phyloP scores from a whole-genome alignment of 1,140 invertebrate genomes.

The Conopomorpha cramerella region DNA sequence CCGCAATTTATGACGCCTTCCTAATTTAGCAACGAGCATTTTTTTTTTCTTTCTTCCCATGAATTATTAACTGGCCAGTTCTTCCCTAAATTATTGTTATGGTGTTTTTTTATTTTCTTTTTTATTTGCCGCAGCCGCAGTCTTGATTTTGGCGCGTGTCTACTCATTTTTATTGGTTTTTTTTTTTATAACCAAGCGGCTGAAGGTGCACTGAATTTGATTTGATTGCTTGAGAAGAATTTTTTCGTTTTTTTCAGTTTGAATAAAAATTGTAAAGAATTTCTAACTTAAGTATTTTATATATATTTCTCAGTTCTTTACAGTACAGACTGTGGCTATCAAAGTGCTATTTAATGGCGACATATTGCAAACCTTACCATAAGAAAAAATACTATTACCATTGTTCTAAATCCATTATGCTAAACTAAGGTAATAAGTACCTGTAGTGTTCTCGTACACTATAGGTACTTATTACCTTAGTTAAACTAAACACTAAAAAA shows the following conservation, averaged over 20 bases:
- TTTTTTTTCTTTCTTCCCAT: conserved; percentile 16
- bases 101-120: conserved; percentile 3
- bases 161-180: not conserved
- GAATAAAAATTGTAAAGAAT: no score
- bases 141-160: conserved; percentile 1
- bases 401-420: no score
- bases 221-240: not conserved
- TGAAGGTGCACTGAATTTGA: not conserved
- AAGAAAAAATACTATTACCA: no score
- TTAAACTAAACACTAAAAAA: no score
- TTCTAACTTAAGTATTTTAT: no score
- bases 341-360: no score
- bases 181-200: no score
- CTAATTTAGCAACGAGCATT: conserved; percentile 15
- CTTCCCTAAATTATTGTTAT: conserved; percentile 20
- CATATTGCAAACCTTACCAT: no score
- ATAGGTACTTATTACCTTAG: no score
- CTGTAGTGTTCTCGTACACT: no score
- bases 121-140: conserved; percentile 1
- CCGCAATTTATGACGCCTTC: conserved; percentile 12
- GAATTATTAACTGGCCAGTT: conserved; percentile 18
- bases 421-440: no score
- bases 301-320: not conserved
- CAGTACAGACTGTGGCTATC: no score
- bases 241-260: not conserved